These are phyloP conservation scores for Lepus timidus DNA, from an alignment of 2,113 vertebrate species.

Conservation along the genomic window DNA sequence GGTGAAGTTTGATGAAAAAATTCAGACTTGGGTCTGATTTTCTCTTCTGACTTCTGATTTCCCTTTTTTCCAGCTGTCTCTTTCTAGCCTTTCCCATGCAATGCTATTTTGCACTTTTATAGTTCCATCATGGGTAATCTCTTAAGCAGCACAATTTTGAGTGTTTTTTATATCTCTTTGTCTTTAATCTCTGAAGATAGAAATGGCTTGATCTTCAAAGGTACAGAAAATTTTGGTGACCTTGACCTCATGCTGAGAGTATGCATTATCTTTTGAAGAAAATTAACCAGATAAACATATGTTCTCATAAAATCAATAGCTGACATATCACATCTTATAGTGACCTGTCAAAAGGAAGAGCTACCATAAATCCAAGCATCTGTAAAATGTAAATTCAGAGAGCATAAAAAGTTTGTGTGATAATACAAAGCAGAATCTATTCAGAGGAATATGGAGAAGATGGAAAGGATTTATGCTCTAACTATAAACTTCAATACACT, in stretches of 20 bases:
- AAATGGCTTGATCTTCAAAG: conserved; percentile 59
- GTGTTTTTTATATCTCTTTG: conserved; percentile 2
- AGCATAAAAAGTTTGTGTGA: not conserved
- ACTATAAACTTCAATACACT: conserved; percentile 68
- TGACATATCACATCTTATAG: conserved; percentile 70
- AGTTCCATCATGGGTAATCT: not conserved
- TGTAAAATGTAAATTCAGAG: conserved; percentile 68
- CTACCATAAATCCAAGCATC: conserved; percentile 62
- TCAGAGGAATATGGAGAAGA: not conserved
- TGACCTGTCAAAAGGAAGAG: conserved; percentile 67
- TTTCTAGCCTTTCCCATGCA: not conserved
- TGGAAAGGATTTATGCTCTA: conserved; percentile 55
- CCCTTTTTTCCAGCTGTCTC: not conserved
- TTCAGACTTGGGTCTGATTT: not conserved
- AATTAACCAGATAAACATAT: conserved; percentile 72
- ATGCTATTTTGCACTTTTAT: not conserved
- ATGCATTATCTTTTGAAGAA: conserved; percentile 53
- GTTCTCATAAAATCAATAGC: conserved; percentile 69
- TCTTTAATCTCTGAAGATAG: conserved; percentile 39
- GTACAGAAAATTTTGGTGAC: conserved; percentile 20
- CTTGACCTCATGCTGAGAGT: conserved; percentile 39
- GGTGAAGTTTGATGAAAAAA: not conserved
- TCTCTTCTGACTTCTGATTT: not conserved
- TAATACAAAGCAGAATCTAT: conserved; percentile 54
- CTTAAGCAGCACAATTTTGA: not conserved